A percentile compares a stretch with the other conserved stretches of the same genome.
These are phyloP conservation scores for Hemicrepidius hirtus DNA, from an alignment of 2,888 invertebrate species.

Conservation along the genomic window DNA sequence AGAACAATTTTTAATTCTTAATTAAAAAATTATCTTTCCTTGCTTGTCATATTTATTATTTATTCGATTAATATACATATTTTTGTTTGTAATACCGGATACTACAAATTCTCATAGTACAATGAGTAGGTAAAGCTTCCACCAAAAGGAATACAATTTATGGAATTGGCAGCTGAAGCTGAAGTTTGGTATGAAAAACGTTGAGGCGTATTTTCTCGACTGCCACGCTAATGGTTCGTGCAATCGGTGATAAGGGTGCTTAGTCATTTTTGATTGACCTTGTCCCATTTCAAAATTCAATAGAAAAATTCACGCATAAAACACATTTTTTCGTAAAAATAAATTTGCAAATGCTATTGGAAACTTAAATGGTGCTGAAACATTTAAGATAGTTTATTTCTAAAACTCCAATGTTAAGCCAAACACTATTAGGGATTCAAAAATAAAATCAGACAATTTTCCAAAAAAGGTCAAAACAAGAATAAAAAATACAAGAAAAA, in stretches of 20 bases:
- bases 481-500: too few relatives aligned
- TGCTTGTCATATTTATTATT: too few relatives aligned
- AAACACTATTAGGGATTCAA: too few relatives aligned
- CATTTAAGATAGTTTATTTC: too few relatives aligned
- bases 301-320: background rate
- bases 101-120: background rate
- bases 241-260: constrained; percentile 21
- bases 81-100: background rate
- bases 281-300: background rate
- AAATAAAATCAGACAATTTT: too few relatives aligned
- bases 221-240: constrained; percentile 25
- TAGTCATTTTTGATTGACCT: constrained; percentile 24
- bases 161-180: constrained; percentile 24
- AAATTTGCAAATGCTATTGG: background rate
- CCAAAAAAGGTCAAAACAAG: too few relatives aligned
- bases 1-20: too few relatives aligned
- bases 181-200: constrained; percentile 19
- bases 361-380: background rate
- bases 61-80: too few relatives aligned
- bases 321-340: background rate
- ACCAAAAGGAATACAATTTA: constrained; percentile 17
- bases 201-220: constrained; percentile 24
- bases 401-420: too few relatives aligned
- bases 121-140: constrained; percentile 11
- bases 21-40: too few relatives aligned